Conservation (phyloP, 2,113 vertebrate genomes). For the Ovibos moschatus region DNA sequence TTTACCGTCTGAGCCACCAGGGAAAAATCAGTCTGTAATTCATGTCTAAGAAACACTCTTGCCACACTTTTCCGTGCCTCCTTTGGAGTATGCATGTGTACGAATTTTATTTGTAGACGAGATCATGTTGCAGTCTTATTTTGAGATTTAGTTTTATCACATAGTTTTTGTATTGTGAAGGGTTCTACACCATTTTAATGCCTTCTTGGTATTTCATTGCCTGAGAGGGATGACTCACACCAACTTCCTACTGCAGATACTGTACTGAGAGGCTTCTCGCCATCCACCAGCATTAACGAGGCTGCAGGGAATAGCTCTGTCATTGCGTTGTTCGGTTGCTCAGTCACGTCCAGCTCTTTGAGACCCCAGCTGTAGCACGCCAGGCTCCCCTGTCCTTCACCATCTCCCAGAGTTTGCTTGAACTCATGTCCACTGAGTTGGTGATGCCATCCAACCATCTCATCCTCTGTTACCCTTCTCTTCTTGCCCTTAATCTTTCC, state of each 20-base stretch:
- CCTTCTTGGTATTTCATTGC: fast-evolving
- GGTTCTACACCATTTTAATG: no score
- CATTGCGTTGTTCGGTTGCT: fast-evolving
- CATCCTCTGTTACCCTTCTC: neutral
- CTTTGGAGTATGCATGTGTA: fast-evolving
- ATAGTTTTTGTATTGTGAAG: fast-evolving
- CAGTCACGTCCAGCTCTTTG: neutral
- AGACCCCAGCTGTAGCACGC: neutral
- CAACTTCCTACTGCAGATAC: fast-evolving
- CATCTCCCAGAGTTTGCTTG: neutral
- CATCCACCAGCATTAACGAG: fast-evolving
- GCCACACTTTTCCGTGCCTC: fast-evolving
- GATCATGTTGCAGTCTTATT: fast-evolving
- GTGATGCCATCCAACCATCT: neutral
- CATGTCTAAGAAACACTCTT: neutral
- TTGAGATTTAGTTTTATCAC: neutral
- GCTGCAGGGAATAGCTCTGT: fast-evolving
- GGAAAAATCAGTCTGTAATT: neutral
- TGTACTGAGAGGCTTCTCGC: neutral
- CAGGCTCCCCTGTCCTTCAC: neutral
- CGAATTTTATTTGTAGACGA: neutral
- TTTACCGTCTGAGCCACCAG: no score
- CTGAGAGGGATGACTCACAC: fast-evolving
- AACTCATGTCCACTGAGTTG: neutral
- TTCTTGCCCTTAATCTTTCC: neutral